These are phyloP conservation scores for Heliopora coerulea DNA, from an alignment of 92 coral and sea anemone species.

Conservation along the genomic window DNA sequence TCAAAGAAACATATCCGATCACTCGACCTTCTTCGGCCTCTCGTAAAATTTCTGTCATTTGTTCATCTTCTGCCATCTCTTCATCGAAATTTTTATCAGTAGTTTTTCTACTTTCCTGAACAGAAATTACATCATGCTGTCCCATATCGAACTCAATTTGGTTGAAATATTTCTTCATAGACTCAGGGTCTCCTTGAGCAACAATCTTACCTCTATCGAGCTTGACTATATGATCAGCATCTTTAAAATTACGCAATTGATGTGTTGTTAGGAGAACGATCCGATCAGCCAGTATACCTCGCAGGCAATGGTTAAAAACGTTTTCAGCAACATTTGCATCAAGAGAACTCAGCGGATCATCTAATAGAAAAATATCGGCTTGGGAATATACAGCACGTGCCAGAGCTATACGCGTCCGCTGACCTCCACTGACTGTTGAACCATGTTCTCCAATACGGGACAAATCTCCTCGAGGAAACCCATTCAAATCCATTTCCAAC, in stretches of 20 bases:
- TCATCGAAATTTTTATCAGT: not conserved
- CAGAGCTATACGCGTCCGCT: constrained; percentile 53
- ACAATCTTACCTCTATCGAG: constrained; percentile 32
- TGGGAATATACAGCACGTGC: constrained; percentile 59
- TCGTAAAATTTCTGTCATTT: constrained; percentile 6
- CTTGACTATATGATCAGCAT: constrained; percentile 37
- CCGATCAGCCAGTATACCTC: constrained; percentile 36
- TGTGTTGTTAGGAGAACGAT: constrained; percentile 38
- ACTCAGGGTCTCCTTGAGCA: constrained; percentile 43
- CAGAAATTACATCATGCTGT: not conserved
- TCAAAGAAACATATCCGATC: constrained; percentile 24
- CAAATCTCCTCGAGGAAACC: constrained; percentile 41
- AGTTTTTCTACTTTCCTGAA: not conserved
- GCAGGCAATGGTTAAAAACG: constrained; percentile 46
- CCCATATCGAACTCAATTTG: not conserved
- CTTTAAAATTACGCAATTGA: constrained; percentile 24
- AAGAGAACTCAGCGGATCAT: constrained; percentile 51
- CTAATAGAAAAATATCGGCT: constrained; percentile 56
- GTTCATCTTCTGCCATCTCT: not conserved
- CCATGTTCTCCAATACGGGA: constrained; percentile 48
- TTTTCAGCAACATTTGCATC: constrained; percentile 51
- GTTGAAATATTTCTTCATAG: no score
- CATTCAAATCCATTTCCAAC: constrained; percentile 38
- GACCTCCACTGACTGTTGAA: constrained; percentile 50
- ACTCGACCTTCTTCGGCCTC: constrained; percentile 27